Evolutionary conservation across 2,888 invertebrate genomes (phyloP).

Genomic region (Microdon myrmicae): DNA sequence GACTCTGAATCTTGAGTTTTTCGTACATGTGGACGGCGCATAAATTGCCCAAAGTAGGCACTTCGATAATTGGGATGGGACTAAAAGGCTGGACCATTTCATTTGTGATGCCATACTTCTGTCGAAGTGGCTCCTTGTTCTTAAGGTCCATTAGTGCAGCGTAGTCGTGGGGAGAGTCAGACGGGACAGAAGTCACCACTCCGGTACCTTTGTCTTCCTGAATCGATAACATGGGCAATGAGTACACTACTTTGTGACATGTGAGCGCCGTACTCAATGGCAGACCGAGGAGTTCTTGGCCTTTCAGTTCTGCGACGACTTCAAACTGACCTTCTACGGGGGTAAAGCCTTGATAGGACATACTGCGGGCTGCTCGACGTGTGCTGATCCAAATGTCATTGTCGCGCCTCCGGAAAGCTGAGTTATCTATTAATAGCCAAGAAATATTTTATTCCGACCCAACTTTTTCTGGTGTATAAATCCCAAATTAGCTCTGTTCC

Average conservation of each 20-base stretch:
- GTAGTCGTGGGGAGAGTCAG: conserved; percentile 98
- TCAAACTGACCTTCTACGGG: conserved; percentile 80
- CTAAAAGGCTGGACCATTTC: conserved; percentile 74
- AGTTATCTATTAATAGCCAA: too few relatives aligned
- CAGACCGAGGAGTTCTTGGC: conserved; percentile 84
- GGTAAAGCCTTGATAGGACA: conserved; percentile 95
- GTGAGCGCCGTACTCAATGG: conserved; percentile 87
- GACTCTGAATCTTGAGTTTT: conserved; percentile 93
- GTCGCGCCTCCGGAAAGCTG: too few relatives aligned
- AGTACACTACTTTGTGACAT: conserved; percentile 84
- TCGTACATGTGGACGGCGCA: conserved; percentile 87
- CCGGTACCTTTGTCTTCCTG: conserved; percentile 99
- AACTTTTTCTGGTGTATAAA: too few relatives aligned
- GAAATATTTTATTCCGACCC: too few relatives aligned
- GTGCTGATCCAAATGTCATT: conserved; percentile 90
- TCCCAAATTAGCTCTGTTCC: too few relatives aligned
- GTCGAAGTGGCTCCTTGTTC: conserved; percentile 90
- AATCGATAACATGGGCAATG: conserved; percentile 97
- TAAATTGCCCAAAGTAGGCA: conserved; percentile 89
- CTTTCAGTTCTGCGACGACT: conserved; percentile 75
- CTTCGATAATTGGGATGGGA: conserved; percentile 88
- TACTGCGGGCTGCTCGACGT: conserved; percentile 88
- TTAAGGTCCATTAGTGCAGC: conserved; percentile 94
- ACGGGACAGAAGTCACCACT: conserved; percentile 96
- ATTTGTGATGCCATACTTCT: conserved; percentile 84